Conservation (phyloP, 2,797 vertebrate genomes). For the Channallabes apus region DNA sequence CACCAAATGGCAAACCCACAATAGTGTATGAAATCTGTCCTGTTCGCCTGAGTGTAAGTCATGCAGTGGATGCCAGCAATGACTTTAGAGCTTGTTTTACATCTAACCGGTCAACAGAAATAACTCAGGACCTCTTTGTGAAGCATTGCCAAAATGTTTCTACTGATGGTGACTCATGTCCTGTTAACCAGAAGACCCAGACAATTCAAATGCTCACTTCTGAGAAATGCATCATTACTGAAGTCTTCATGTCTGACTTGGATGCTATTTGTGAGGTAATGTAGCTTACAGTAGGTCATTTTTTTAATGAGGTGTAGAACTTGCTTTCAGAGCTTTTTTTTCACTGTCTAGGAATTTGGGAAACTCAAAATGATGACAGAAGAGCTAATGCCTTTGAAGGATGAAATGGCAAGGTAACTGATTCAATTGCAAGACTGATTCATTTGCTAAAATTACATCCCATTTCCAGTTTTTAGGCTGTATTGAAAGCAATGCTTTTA, state of each 20-base stretch:
- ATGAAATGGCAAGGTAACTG: slow-evolving; percentile 59
- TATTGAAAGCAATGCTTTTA: neutral
- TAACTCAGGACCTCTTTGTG: slow-evolving; percentile 10
- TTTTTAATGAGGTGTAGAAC: neutral
- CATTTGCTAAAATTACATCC: neutral
- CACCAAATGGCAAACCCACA: neutral
- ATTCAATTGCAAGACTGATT: neutral
- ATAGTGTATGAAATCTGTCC: neutral
- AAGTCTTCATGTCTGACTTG: slow-evolving; percentile 69
- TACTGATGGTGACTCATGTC: slow-evolving; percentile 32
- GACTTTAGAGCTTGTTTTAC: slow-evolving; percentile 40
- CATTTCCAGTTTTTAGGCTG: neutral
- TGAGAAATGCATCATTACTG: slow-evolving; percentile 64
- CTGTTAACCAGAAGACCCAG: slow-evolving; percentile 54
- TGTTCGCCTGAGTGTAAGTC: slow-evolving; percentile 15
- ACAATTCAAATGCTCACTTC: slow-evolving; percentile 52
- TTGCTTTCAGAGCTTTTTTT: neutral
- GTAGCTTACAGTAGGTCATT: too few relatives aligned
- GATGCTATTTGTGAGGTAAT: slow-evolving; percentile 66
- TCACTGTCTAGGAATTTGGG: slow-evolving; percentile 63
- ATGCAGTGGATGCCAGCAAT: slow-evolving; percentile 46
- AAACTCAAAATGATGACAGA: slow-evolving; percentile 56
- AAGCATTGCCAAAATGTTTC: slow-evolving; percentile 36
- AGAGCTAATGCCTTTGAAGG: slow-evolving; percentile 47
- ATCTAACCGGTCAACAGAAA: slow-evolving; percentile 29